Evolutionary conservation across 2,797 vertebrate species (phyloP), one percentile per base, ranked within the genome.

Genomic region (Rhodeus uyekii): DNA sequence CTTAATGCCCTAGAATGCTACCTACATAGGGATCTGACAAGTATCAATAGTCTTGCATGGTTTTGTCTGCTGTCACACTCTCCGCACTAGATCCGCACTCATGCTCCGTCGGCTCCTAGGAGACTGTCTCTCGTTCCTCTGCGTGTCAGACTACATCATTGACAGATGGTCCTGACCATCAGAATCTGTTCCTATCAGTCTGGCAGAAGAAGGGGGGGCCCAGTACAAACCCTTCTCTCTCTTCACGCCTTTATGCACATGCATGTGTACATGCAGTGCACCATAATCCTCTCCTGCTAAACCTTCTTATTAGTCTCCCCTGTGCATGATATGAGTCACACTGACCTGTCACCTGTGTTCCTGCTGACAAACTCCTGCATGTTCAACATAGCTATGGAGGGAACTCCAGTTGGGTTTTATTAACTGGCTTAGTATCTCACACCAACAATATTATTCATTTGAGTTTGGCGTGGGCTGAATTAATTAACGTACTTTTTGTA

Each of bases 121-220:
- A 92, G 89, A 93, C 92, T n/a, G 87, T 90, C 90, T 92, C 89
- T 91, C 89, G 86, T 86, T 89, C 88, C 86, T 85, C 81, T 24
- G 76, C 82, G 84, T 89, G 89, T 83, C 87, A 83, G 84, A 88
- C 87, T 81, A 82, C 90, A 85, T 89, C 84, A 44, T 89, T 90
- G 90, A 93, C 94, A 94, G 93, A 95, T 95, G 93, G 94, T 87
- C 86, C 87, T 81, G 88, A 86, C 91, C 87, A 86, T 90, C 84
- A 90, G 92, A 92, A 85, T 89, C 90, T 87, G 81, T 90, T 82
- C 68, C 86, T 90, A 86, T 79, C 81, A 79, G 88, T 78, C 48
- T 36, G 85, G 87, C 87, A 29, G 38, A 27, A 65, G 71, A 42
- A 38, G 71, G 71, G 64, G 75, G n/a, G 61, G 73, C 10, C 76